These are phyloP conservation scores for Coelopa frigida DNA, from an alignment of 1,140 invertebrate species.

Conservation along the genomic window DNA sequence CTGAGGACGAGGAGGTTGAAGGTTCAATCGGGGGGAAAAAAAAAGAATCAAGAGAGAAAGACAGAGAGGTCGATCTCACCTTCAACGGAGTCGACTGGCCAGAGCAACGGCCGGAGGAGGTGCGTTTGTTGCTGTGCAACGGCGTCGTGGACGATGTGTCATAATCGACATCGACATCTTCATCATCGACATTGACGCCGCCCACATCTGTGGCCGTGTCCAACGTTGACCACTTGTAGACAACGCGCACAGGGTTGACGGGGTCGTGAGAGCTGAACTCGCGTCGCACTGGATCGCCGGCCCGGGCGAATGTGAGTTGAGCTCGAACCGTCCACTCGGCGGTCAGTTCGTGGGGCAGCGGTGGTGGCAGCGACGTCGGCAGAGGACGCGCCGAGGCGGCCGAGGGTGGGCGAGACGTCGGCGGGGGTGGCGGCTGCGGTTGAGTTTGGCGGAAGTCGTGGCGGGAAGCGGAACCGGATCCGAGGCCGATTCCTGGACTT, in stretches of 20 bases:
- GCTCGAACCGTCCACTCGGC: slow-evolving; percentile 45
- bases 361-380: slow-evolving; percentile 5
- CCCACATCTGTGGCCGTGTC: slow-evolving; percentile 2
- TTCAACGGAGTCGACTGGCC: slow-evolving; percentile 13
- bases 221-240: slow-evolving; percentile 29
- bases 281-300: slow-evolving; percentile 28
- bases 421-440: slow-evolving; percentile 1
- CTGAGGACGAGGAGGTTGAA: too few species aligned
- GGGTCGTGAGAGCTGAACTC: slow-evolving; percentile 27
- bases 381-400: slow-evolving; percentile 3
- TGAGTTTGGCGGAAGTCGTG: slow-evolving; percentile 12
- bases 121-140: not conserved
- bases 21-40: not conserved
- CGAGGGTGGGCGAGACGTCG: slow-evolving; percentile 11
- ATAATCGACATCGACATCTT: slow-evolving; percentile 9
- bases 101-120: slow-evolving; percentile 3
- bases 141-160: slow-evolving; percentile 11
- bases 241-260: slow-evolving; percentile 33
- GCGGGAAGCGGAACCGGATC: too few species aligned
- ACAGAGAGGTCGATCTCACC: slow-evolving; percentile 5
- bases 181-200: slow-evolving; percentile 21
- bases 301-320: slow-evolving; percentile 37
- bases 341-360: slow-evolving; percentile 38
- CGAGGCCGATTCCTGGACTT: too few species aligned
- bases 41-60: too few species aligned